phyloP scores from a whole-genome alignment of 1,140 invertebrate species.

The Uloborus diversus region DNA sequence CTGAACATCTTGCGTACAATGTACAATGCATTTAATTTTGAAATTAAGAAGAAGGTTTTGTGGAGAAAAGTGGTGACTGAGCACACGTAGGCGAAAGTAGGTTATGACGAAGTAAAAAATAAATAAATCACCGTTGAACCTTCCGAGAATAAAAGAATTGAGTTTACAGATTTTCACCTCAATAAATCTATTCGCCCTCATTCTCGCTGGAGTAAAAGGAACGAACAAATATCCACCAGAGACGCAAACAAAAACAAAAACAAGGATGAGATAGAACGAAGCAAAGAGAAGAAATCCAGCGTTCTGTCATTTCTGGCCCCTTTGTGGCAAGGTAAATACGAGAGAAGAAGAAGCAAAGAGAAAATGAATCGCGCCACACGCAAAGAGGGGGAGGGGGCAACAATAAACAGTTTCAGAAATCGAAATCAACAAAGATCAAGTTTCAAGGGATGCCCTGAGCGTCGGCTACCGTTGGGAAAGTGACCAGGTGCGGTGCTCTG shows the following conservation, averaged over 20 bases:
- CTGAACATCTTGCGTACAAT: no score
- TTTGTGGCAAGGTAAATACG: slow-evolving; percentile 17
- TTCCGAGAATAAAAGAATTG: slow-evolving; percentile 17
- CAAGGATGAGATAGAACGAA: not conserved
- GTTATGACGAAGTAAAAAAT: not conserved
- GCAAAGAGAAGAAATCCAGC: not conserved
- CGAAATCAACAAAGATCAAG: slow-evolving; percentile 55
- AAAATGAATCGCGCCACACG: slow-evolving; percentile 53
- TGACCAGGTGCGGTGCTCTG: slow-evolving; percentile 22
- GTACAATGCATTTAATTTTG: no score
- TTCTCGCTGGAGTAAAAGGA: not conserved
- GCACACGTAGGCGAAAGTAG: no score
- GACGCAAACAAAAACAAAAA: slow-evolving; percentile 32
- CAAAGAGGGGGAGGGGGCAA: slow-evolving; percentile 1
- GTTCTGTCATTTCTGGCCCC: not conserved
- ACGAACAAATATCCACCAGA: slow-evolving; percentile 2
- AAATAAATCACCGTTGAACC: not conserved
- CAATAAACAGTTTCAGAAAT: slow-evolving; percentile 56
- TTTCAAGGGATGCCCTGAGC: slow-evolving; percentile 43
- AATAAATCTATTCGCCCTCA: slow-evolving; percentile 35
- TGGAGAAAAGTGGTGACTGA: no score
- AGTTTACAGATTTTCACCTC: slow-evolving; percentile 53
- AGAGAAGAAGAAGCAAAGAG: slow-evolving; percentile 14
- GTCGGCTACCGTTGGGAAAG: slow-evolving; percentile 5
- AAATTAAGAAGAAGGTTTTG: no score